Evolutionary conservation across 2,888 invertebrate species (phyloP).

Genomic region (Hyles lineata): DNA sequence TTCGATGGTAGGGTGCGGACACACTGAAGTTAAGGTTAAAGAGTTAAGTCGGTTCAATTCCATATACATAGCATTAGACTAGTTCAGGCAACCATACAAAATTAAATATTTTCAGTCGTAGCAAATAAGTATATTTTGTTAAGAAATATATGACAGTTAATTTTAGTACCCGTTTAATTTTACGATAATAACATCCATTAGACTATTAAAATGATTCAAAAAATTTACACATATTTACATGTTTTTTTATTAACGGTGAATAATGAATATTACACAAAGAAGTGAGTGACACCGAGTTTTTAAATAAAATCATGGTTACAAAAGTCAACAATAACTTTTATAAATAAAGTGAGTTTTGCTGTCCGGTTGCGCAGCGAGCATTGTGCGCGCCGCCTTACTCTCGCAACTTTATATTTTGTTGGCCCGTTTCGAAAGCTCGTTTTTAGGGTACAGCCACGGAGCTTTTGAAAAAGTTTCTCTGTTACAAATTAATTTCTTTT

Average conservation of each 20-base stretch:
- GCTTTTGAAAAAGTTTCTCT: constrained; percentile 4
- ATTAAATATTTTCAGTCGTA: neutral
- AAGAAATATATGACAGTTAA: neutral
- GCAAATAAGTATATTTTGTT: neutral
- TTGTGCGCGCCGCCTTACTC: constrained; percentile 12
- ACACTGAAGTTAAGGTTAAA: constrained; percentile 25
- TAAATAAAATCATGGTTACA: neutral
- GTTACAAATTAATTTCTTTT: neutral
- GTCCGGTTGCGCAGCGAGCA: constrained; percentile 4
- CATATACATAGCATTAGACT: no score
- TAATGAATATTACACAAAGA: neutral
- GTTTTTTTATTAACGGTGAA: neutral
- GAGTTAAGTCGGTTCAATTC: no score
- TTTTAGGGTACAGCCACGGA: constrained; percentile 34
- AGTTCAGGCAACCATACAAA: no score
- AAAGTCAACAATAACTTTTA: neutral
- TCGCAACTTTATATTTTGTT: constrained; percentile 36
- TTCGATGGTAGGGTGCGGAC: constrained; percentile 41
- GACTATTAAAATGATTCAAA: neutral
- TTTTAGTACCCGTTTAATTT: neutral
- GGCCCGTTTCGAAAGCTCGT: constrained; percentile 46
- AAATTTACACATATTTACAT: neutral
- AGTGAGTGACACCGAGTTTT: neutral
- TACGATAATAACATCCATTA: neutral
- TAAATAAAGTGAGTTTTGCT: neutral